phyloP scores from a whole-genome alignment of 2,113 vertebrate genomes.

The Stercorarius parasiticus region DNA sequence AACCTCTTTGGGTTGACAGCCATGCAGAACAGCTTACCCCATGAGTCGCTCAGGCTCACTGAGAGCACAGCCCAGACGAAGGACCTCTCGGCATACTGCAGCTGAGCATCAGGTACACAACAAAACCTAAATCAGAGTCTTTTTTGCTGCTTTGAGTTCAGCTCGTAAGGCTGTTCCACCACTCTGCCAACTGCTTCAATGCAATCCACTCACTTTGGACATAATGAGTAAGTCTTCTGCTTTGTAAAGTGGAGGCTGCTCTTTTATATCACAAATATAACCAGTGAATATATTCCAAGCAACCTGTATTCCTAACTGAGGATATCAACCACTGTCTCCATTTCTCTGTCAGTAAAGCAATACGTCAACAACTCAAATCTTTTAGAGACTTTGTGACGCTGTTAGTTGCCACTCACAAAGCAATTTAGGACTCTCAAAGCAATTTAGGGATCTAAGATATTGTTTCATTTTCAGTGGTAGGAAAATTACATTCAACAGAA shows the following conservation, averaged over 20 bases:
- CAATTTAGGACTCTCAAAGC: not conserved
- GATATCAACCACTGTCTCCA: not conserved
- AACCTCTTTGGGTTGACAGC: not conserved
- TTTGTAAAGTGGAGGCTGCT: not conserved
- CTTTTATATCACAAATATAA: not conserved
- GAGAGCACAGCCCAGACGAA: not conserved
- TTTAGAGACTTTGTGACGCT: not conserved
- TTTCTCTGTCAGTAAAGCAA: not conserved
- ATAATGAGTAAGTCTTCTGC: not conserved
- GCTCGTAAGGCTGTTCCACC: not conserved
- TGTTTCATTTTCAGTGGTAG: not conserved
- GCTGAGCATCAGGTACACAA: not conserved
- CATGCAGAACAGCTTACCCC: not conserved
- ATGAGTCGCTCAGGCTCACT: fast-evolving
- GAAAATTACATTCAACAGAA: not conserved
- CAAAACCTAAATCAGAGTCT: not conserved
- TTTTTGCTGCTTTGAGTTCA: not conserved
- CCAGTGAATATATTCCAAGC: not conserved
- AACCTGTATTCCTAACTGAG: not conserved
- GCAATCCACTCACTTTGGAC: not conserved
- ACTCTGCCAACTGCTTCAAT: not conserved
- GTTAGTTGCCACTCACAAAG: not conserved
- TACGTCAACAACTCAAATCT: not conserved
- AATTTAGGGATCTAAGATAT: not conserved
- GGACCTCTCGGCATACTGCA: not conserved